These are phyloP conservation scores for Chlorocebus sabaeus DNA, from an alignment of 2,113 vertebrate species.

Conservation along the genomic window DNA sequence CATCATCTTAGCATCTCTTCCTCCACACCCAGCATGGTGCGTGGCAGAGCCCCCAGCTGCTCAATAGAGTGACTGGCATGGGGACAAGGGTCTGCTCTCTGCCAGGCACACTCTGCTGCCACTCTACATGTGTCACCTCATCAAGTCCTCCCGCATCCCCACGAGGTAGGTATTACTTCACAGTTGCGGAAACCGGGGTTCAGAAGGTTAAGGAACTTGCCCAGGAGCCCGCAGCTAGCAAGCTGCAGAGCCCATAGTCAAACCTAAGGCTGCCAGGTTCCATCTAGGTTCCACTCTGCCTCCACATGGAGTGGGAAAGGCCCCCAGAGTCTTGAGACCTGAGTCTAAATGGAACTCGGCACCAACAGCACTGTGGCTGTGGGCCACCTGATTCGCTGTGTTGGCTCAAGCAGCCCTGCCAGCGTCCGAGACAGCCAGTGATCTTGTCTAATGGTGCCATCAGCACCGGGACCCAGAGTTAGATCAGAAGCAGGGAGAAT, in stretches of 20 bases:
- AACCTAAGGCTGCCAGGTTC: background rate
- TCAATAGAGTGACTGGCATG: background rate
- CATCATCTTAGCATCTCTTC: background rate
- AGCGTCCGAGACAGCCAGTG: background rate
- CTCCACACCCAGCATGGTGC: background rate
- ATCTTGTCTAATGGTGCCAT: background rate
- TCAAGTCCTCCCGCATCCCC: background rate
- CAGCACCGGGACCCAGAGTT: background rate
- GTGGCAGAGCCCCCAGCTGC: background rate
- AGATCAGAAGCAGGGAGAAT: background rate
- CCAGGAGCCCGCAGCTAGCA: background rate
- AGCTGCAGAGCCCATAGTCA: background rate
- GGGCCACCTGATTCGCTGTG: background rate
- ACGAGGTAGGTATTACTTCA: background rate
- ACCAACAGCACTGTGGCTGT: background rate
- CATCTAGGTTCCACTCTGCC: background rate
- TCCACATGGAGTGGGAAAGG: background rate
- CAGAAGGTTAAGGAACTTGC: background rate
- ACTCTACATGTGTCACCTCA: background rate
- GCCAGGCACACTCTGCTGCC: background rate
- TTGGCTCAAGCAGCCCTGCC: background rate
- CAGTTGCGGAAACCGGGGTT: background rate
- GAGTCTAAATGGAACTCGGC: background rate
- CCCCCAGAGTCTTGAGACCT: background rate
- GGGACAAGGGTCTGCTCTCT: background rate